A percentile compares a stretch with the other conserved stretches of the same genome.
These are phyloP conservation scores for Amazona ochrocephala DNA, from an alignment of 2,797 vertebrate genomes.

Conservation along the genomic window DNA sequence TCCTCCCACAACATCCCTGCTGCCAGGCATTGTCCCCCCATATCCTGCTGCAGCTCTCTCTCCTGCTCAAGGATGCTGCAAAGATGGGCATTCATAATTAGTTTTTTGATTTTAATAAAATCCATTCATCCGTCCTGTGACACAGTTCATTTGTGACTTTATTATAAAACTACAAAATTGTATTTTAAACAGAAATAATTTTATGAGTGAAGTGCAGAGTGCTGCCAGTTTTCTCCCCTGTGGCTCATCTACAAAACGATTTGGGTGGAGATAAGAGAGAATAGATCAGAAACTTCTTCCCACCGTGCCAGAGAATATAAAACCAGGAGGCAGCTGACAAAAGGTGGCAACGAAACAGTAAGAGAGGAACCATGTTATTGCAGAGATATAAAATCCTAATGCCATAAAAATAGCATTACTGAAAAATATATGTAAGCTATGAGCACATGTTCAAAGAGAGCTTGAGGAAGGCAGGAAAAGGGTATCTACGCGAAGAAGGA, in stretches of 20 bases:
- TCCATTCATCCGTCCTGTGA: not conserved
- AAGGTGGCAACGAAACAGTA: slow-evolving; percentile 17
- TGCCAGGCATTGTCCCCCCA: not conserved
- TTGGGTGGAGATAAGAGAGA: not conserved
- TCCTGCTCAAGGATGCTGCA: fast-evolving
- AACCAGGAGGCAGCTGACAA: slow-evolving; percentile 17
- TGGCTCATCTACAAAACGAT: not conserved
- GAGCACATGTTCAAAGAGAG: not conserved
- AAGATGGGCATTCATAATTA: not conserved
- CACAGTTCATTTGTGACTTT: not conserved
- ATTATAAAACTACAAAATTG: not conserved
- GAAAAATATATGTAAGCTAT: not conserved
- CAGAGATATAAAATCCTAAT: slow-evolving; percentile 17
- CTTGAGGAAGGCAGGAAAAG: not conserved
- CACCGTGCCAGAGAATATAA: not conserved
- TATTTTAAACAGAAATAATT: slow-evolving; percentile 17
- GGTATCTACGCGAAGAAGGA: not conserved
- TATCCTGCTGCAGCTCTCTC: not conserved
- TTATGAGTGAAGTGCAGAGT: not conserved
- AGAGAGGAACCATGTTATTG: not conserved
- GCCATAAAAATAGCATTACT: not conserved
- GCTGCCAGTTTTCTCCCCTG: not conserved
- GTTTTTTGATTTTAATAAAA: slow-evolving; percentile 13
- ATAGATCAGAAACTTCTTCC: slow-evolving; percentile 5
- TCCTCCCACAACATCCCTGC: not conserved